Conservation (phyloP, 2,113 vertebrate species). For the Poeciliopsis turrubarensis region DNA sequence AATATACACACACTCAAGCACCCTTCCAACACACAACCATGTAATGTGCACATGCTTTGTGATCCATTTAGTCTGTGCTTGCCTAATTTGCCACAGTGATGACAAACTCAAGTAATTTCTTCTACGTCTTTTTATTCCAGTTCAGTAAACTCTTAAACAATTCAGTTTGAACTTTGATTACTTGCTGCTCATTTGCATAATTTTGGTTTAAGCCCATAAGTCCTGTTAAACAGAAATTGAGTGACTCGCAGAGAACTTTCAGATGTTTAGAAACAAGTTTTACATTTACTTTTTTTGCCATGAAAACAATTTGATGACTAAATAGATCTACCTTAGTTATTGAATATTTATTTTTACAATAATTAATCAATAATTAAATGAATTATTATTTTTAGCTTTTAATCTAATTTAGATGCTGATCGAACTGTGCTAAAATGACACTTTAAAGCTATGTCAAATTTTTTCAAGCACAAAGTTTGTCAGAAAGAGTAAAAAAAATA, state of each 20-base stretch:
- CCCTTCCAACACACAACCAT: slow-evolving; percentile 5
- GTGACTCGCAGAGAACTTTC: slow-evolving; percentile 37
- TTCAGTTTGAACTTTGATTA: slow-evolving; percentile 74
- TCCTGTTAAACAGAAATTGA: slow-evolving; percentile 12
- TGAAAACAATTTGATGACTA: neutral
- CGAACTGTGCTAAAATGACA: slow-evolving; percentile 19
- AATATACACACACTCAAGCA: neutral
- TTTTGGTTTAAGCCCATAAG: slow-evolving; percentile 41
- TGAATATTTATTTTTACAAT: neutral
- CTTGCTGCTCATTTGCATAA: slow-evolving; percentile 73
- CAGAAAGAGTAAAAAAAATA: slow-evolving; percentile 23
- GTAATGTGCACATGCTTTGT: slow-evolving; percentile 34
- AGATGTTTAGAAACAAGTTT: slow-evolving; percentile 1
- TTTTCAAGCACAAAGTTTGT: slow-evolving; percentile 34
- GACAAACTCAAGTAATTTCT: slow-evolving; percentile 74
- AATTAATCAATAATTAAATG: neutral
- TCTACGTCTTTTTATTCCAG: slow-evolving; percentile 72
- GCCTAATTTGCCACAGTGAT: slow-evolving; percentile 69
- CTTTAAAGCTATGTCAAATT: neutral
- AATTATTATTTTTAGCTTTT: slow-evolving; percentile 5
- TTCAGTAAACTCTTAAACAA: slow-evolving; percentile 73
- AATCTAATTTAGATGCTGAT: neutral
- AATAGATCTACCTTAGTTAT: neutral
- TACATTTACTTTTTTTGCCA: slow-evolving; percentile 1
- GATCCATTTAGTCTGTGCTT: slow-evolving; percentile 68